Conservation (phyloP, 2,113 vertebrate genomes). For the Atlantisia rogersi region DNA sequence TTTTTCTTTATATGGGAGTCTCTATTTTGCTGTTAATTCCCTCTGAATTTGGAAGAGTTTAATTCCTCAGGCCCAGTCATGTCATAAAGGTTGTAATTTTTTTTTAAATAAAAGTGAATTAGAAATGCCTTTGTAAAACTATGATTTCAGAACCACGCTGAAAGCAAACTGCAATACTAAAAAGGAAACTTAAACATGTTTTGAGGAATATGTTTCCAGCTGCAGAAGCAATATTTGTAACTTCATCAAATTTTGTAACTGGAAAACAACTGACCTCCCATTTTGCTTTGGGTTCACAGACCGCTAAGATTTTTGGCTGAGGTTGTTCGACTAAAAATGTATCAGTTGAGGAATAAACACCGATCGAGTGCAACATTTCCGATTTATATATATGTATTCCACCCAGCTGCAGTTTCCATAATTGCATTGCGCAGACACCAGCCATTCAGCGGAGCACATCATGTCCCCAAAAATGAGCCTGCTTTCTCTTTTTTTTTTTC, state of each 20-base stretch:
- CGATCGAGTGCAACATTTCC: neutral
- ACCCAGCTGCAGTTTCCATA: neutral
- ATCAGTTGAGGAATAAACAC: neutral
- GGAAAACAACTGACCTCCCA: neutral
- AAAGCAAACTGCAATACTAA: neutral
- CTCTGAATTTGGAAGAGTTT: neutral
- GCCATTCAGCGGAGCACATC: neutral
- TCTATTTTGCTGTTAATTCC: neutral
- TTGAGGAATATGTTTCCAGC: neutral
- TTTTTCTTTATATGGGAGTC: neutral
- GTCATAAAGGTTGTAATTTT: neutral
- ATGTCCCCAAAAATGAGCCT: neutral
- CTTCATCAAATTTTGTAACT: neutral
- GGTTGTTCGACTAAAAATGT: neutral
- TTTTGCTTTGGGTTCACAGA: neutral
- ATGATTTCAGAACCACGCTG: neutral
- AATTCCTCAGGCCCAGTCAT: neutral
- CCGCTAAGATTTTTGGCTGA: neutral
- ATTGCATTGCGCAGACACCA: neutral
- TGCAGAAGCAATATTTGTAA: neutral
- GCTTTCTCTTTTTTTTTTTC: neutral
- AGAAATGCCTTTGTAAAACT: neutral
- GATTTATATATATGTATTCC: neutral
- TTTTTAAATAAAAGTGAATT: neutral
- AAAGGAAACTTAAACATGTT: neutral